These are phyloP conservation scores for Hypena proboscidalis DNA, from an alignment of 2,888 invertebrate species.

Conservation along the genomic window DNA sequence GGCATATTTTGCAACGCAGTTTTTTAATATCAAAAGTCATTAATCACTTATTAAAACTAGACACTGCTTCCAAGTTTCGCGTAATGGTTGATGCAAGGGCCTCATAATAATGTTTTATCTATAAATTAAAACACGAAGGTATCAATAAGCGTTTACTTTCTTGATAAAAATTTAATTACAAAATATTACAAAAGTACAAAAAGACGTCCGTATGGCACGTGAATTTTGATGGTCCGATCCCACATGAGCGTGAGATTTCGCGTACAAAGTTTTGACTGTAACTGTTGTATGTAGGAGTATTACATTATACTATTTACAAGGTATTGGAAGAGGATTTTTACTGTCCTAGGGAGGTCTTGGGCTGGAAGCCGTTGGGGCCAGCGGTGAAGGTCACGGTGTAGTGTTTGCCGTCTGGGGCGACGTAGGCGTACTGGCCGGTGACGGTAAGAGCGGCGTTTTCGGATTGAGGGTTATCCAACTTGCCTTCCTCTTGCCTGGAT, in stretches of 20 bases:
- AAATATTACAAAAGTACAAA: conserved; percentile 67
- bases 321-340: conserved; percentile 27
- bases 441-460: conserved; percentile 88
- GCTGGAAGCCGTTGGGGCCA: conserved; percentile 87
- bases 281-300: conserved; percentile 38
- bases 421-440: conserved; percentile 86
- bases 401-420: conserved; percentile 87
- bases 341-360: conserved; percentile 81
- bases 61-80: no score
- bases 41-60: no score
- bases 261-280: conserved; percentile 31
- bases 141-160: conserved; percentile 30
- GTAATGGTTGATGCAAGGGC: no score
- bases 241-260: conserved; percentile 56
- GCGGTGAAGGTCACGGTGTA: conserved; percentile 87
- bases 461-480: conserved; percentile 86
- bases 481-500: conserved; percentile 87
- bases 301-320: conserved; percentile 48
- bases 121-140: neutral
- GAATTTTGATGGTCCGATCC: conserved; percentile 61
- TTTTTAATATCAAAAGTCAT: no score
- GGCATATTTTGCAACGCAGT: no score
- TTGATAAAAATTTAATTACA: conserved; percentile 38
- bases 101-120: no score
- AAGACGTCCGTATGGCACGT: conserved; percentile 72